Percentiles rank a stretch among this genome's conserved stretches.
These are phyloP conservation scores for Congeria kusceri DNA, from an alignment of 2,888 invertebrate species.

Conservation along the genomic window DNA sequence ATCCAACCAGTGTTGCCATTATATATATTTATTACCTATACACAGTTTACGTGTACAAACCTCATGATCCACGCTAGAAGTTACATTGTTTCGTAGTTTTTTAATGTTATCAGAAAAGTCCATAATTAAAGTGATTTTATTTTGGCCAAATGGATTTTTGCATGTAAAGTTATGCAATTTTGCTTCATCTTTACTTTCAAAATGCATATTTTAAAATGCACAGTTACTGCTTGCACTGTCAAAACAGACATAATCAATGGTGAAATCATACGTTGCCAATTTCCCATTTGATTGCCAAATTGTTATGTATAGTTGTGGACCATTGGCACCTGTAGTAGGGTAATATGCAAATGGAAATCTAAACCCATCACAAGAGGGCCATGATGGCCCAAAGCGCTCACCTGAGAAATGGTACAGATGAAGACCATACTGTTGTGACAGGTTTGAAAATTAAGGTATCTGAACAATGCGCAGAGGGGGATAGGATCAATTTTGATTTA, in stretches of 20 bases:
- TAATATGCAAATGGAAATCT: too few relatives aligned
- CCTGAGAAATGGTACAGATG: too few relatives aligned
- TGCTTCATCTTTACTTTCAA: constrained; percentile 11
- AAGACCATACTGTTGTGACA: too few relatives aligned
- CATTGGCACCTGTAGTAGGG: too few relatives aligned
- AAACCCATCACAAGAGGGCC: too few relatives aligned
- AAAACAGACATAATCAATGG: constrained; percentile 13
- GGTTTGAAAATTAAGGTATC: too few relatives aligned
- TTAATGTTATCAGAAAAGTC: constrained; percentile 21
- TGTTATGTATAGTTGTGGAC: too few relatives aligned
- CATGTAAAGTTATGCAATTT: not conserved
- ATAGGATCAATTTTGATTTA: too few relatives aligned
- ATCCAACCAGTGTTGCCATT: not conserved
- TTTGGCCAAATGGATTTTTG: not conserved
- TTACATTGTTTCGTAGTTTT: constrained; percentile 14
- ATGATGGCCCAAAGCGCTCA: too few relatives aligned
- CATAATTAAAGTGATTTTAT: constrained; percentile 17
- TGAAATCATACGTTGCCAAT: too few relatives aligned
- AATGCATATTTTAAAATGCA: constrained; percentile 11
- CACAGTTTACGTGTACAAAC: not conserved
- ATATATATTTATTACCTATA: not conserved
- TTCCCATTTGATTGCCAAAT: too few relatives aligned
- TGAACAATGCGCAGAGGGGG: too few relatives aligned
- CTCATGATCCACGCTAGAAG: constrained; percentile 2
- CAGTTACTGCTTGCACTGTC: constrained; percentile 21